These are phyloP conservation scores for Vireo altiloquus DNA, from an alignment of 2,113 vertebrate genomes.

Conservation along the genomic window DNA sequence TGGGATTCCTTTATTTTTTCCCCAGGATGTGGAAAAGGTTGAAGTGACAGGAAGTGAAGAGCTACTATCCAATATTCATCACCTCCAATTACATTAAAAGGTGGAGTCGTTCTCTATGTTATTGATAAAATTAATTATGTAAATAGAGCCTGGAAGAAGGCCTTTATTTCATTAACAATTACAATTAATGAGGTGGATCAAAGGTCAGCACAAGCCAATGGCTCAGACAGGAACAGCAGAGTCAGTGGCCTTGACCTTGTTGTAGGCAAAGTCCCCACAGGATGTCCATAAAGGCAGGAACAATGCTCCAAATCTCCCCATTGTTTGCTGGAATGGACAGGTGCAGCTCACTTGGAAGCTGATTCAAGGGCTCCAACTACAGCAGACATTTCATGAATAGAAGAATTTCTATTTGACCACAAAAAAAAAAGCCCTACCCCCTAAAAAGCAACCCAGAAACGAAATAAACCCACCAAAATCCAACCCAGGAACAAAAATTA, in stretches of 20 bases:
- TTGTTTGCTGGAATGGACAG: slow-evolving; percentile 17
- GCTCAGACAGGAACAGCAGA: neutral
- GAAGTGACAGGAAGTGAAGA: slow-evolving; percentile 4
- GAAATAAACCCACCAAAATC: neutral
- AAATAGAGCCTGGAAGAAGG: neutral
- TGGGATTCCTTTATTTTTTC: slow-evolving; percentile 18
- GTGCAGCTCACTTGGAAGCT: slow-evolving; percentile 31
- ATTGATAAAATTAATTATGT: neutral
- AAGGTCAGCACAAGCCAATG: neutral
- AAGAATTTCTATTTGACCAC: neutral
- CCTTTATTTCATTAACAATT: neutral
- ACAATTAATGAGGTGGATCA: neutral
- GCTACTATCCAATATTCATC: neutral
- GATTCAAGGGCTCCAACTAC: neutral
- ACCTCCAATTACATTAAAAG: neutral
- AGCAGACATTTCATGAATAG: neutral
- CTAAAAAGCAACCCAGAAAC: neutral
- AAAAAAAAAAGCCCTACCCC: neutral
- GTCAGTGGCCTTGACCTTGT: slow-evolving; percentile 2
- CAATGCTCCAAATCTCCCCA: neutral
- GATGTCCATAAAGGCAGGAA: slow-evolving; percentile 20
- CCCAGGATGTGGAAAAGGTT: slow-evolving; percentile 26
- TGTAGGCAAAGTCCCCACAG: slow-evolving; percentile 1
- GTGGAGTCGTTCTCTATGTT: neutral
- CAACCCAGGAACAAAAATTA: neutral